These are phyloP conservation scores for Zaprionus davidi DNA, from an alignment of 1,140 invertebrate genomes.

Conservation along the genomic window DNA sequence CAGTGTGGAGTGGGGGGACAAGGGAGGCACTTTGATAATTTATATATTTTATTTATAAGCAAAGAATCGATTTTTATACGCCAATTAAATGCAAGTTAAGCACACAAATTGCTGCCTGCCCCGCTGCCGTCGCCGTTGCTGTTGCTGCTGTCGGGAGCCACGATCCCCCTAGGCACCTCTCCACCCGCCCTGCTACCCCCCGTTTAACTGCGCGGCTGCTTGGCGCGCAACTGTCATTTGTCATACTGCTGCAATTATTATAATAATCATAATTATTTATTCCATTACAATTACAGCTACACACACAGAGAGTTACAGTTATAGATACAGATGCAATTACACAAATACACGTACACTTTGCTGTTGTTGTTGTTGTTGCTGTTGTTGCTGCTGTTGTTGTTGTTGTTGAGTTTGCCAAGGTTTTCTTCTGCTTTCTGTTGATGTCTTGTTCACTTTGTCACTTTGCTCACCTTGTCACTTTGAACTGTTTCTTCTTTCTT, in stretches of 20 bases:
- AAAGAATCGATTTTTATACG: constrained; percentile 66
- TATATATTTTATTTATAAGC: constrained; percentile 51
- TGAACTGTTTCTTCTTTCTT: neutral
- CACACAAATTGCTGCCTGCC: neutral
- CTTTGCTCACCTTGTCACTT: constrained; percentile 6
- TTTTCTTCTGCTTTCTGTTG: constrained; percentile 12
- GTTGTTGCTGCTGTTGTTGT: constrained; percentile 10
- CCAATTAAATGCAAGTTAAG: constrained; percentile 59
- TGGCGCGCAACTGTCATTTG: constrained; percentile 50
- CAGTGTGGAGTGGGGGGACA: neutral
- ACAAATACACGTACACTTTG: constrained; percentile 36
- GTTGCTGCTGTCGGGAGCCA: neutral
- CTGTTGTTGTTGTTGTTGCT: constrained; percentile 23
- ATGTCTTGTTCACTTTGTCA: neutral
- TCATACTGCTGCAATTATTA: constrained; percentile 67
- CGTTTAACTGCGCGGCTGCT: neutral
- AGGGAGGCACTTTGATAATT: constrained; percentile 11
- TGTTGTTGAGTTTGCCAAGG: neutral
- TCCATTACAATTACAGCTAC: constrained; percentile 30
- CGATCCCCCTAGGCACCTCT: neutral
- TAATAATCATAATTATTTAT: constrained; percentile 63
- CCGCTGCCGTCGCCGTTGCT: neutral
- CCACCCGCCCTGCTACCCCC: too few relatives aligned
- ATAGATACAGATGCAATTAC: constrained; percentile 7
- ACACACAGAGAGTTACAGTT: constrained; percentile 4